Evolutionary conservation across 1,140 invertebrate genomes (phyloP), one percentile per base, ranked within the genome.

Genomic region (Odontomachus brunneus): DNA sequence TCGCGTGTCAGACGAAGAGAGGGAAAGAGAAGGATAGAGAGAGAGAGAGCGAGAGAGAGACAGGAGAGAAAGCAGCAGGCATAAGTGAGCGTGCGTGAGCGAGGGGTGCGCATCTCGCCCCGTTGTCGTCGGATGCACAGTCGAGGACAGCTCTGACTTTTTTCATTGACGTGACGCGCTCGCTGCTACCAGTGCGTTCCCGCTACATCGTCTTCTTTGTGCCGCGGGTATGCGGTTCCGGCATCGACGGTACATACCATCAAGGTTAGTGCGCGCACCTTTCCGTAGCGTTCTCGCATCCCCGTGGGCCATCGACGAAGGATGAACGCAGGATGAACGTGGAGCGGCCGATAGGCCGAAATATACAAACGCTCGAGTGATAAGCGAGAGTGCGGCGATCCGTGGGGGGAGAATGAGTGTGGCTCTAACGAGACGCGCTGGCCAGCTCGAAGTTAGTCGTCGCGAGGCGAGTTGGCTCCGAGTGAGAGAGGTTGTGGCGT

Each of bases 261-360:
- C 91, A 92, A 92, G 91, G 91, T 91, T 91, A 91, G 91, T 92
- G 83, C 78, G 73, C 59, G n/a, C 11, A 22, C 26, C 22, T 59
- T 59, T 15, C 38, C 38, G 38, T 4, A 11, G 38, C 38, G 38
- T 44, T 44, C 38, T 33, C 29, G 5, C 5, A n/a, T n/a, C n/a
- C n/a, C n/a, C n/a, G n/a, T n/a, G n/a, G n/a, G 29, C 5, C 29
- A 7, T 11, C 38, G 38, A 44, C 9, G 38, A 44, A 44, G 38
- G 38, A 44, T 44, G 38, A 5, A 33, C 29, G 5, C 5, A 33
- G 29, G 5, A 33, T n/a, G n/a, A n/a, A n/a, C n/a, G n/a, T n/a
- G n/a, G n/a, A n/a, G n/a, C 38, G 38, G 38, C 4, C 38, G 38
- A 44, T 44, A 44, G 38, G 38, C n/a, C 38, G 38, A 44, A 44